Evolutionary conservation across 1,140 invertebrate species (phyloP).

Genomic region (Calliopsis andreniformis): DNA sequence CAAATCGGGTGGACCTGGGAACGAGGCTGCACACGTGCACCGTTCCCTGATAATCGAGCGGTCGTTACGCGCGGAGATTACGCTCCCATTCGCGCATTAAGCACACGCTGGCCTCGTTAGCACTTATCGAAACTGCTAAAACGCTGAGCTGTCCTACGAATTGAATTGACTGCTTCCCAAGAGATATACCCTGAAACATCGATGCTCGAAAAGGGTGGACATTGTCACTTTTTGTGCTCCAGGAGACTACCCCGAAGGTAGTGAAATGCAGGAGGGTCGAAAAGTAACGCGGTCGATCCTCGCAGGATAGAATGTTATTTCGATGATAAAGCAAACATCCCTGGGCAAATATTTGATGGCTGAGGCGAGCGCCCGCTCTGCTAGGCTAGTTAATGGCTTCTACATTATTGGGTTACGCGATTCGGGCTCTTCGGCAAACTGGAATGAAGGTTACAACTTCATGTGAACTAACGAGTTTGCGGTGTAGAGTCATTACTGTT

Average conservation of each 20-base stretch:
- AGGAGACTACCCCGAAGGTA: too few relatives aligned
- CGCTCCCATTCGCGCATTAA: not conserved
- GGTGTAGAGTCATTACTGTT: too few relatives aligned
- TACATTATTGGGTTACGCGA: not conserved
- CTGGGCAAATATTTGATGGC: not conserved
- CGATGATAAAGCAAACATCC: not conserved
- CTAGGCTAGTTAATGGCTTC: not conserved
- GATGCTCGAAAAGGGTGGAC: too few relatives aligned
- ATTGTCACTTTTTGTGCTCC: too few relatives aligned
- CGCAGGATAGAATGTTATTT: not conserved
- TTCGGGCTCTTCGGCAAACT: too few relatives aligned
- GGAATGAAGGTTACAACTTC: too few relatives aligned
- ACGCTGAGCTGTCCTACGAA: not conserved
- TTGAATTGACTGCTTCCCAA: not conserved
- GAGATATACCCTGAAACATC: not conserved
- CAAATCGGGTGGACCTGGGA: slow-evolving; percentile 15
- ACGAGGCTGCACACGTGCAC: slow-evolving; percentile 39
- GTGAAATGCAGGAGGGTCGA: too few relatives aligned
- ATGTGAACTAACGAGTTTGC: too few relatives aligned
- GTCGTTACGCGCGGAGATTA: slow-evolving; percentile 8
- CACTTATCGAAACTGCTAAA: not conserved
- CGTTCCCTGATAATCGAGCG: slow-evolving; percentile 14
- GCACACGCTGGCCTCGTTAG: not conserved
- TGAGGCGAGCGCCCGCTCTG: not conserved
- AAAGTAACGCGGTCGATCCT: not conserved